phyloP scores from a whole-genome alignment of 2,797 vertebrate species.

The Silurus lanzhouensis region DNA sequence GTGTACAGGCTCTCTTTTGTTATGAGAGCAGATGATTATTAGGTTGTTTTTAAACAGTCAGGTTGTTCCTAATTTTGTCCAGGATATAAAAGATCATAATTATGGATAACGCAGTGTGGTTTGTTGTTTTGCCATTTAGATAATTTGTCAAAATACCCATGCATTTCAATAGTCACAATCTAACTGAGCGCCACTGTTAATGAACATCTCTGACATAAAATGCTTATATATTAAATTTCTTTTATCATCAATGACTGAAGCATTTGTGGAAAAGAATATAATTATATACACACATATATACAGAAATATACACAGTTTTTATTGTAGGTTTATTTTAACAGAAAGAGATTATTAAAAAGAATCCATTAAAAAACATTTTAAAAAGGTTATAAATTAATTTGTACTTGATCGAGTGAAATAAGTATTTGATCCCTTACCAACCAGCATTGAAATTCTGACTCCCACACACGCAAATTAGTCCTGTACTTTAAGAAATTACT shows the following conservation, averaged over 20 bases:
- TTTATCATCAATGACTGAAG: not conserved
- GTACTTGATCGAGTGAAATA: too few relatives aligned
- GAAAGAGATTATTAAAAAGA: not conserved
- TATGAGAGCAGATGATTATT: slow-evolving; percentile 21
- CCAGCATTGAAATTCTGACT: too few relatives aligned
- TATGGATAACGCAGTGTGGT: slow-evolving; percentile 14
- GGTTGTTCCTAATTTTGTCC: not conserved
- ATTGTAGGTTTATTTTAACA: too few relatives aligned
- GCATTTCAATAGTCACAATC: slow-evolving; percentile 11
- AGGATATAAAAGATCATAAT: slow-evolving; percentile 7
- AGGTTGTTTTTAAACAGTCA: slow-evolving; percentile 13
- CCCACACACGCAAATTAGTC: too few relatives aligned
- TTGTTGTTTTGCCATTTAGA: not conserved
- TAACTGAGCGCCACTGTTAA: not conserved
- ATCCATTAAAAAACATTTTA: too few relatives aligned
- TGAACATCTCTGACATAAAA: not conserved
- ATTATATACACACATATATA: too few relatives aligned
- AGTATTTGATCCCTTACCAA: too few relatives aligned
- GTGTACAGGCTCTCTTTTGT: not conserved
- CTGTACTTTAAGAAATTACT: too few relatives aligned
- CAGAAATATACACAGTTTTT: too few relatives aligned
- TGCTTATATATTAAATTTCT: not conserved
- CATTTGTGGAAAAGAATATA: not conserved
- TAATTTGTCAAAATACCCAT: not conserved
- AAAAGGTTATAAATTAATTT: too few relatives aligned